Base-by-base conservation (phyloP, 2,888 invertebrate genomes). In the Sicus ferrugineus region DNA sequence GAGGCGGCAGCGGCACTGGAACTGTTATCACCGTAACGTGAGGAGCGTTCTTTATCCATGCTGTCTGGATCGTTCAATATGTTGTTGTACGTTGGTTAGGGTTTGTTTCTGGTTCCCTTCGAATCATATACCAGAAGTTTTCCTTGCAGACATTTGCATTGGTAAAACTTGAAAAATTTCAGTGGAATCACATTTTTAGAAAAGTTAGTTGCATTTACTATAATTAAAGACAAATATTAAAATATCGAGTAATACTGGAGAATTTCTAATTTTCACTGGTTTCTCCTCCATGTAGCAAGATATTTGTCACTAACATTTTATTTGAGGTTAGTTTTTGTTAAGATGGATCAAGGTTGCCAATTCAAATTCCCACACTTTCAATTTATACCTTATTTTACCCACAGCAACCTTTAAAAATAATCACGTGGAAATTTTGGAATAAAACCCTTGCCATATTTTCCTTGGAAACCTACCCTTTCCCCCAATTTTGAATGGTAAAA, bases 301-400 rank as follows among this genome's bases (percentile, higher is more conserved):
- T 34, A 73, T 65, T 72, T 73, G 70, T 70, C 73, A 71, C 54
- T 67, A 11, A n/a, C 19, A 70, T 23, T 63, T 61, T 69, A 67
- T 73, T 73, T 73, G 72, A 73, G 73, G 73, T 73, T 73, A 73
- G 68, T 62, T 68, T 66, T 14, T 2, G 46, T 9, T 66, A 54
- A 46, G 54, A 66, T 58, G 9, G 4, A 11, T 46, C 46, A 58
- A 42, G 1, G 4, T 28, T 28, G n/a, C 7, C 26, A 42, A 58
- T 56, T n/a, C n/a, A n/a, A n/a, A n/a, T n/a, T n/a, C n/a, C n/a
- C n/a, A n/a, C n/a, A n/a, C n/a, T n/a, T n/a, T n/a, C n/a, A n/a
- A n/a, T n/a, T n/a, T n/a, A n/a, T n/a, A n/a, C n/a, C n/a, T n/a
- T n/a, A n/a, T n/a, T n/a, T n/a, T n/a, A n/a, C n/a, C n/a, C n/a